A percentile compares a stretch with the other conserved stretches of the same genome.
These are phyloP conservation scores for Pseudomyrmex sp. DNA, from an alignment of 1,140 invertebrate species.

Conservation along the genomic window DNA sequence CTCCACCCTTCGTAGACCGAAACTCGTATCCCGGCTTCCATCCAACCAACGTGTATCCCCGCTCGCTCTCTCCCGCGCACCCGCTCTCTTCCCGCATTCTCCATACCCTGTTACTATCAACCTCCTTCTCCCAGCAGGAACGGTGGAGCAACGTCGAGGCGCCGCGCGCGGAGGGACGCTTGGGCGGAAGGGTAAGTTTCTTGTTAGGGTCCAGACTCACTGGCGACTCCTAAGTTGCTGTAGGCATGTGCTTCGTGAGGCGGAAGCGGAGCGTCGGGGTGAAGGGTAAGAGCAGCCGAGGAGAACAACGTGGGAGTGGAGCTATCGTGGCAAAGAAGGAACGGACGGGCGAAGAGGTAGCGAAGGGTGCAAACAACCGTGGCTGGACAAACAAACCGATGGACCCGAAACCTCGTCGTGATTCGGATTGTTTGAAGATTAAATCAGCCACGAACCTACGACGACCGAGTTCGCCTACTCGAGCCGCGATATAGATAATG, in stretches of 20 bases:
- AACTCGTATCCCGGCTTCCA: constrained; percentile 70
- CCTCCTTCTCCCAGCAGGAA: constrained; percentile 52
- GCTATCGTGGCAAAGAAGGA: background rate
- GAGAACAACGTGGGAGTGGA: constrained; percentile 38
- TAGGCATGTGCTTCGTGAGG: constrained; percentile 64
- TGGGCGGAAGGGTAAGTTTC: constrained; percentile 82
- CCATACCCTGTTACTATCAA: constrained; percentile 51
- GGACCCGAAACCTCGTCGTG: constrained; percentile 52
- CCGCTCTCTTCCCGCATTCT: constrained; percentile 36
- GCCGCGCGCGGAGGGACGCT: constrained; percentile 64
- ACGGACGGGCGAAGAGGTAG: constrained; percentile 55
- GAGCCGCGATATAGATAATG: constrained; percentile 58
- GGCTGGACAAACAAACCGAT: constrained; percentile 72
- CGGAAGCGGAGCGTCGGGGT: background rate
- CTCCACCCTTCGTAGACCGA: constrained; percentile 67
- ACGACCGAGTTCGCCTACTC: constrained; percentile 61
- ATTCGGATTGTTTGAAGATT: constrained; percentile 73
- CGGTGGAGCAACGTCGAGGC: constrained; percentile 66
- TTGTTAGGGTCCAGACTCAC: constrained; percentile 85
- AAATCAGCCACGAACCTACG: constrained; percentile 69
- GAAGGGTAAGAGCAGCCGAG: constrained; percentile 39
- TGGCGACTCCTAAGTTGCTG: constrained; percentile 78
- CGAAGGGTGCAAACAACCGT: constrained; percentile 72
- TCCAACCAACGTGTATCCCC: constrained; percentile 53
- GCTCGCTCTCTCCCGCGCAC: background rate